Evolutionary conservation across 2,888 invertebrate genomes (phyloP), one percentile per base, ranked within the genome.

Genomic region (Hyposoter dolosus): DNA sequence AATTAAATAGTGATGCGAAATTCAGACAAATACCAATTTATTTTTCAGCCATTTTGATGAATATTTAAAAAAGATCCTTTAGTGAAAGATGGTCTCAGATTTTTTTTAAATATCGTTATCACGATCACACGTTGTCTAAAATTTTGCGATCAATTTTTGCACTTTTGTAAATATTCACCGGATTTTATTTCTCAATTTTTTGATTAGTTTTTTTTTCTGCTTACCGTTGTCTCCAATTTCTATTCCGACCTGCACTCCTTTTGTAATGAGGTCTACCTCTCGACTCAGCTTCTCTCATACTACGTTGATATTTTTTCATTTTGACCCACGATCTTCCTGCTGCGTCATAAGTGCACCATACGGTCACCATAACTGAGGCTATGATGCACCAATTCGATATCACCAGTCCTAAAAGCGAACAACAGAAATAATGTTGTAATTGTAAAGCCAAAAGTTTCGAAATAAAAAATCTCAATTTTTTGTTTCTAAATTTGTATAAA

Each of bases 301-400:
- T 97, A 86, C 97, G 95, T 94, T 98, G 97, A 94, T 97, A 98
- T 90, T 97, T 96, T 93, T 98, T 98, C 97, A 98, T 97, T 94
- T 98, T 98, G 40, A 98, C 97, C 98, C 98, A 98, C 71, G 97
- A 97, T 76, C 97, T 95, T 19, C 98, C 98, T n/a, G 98, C 98
- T 0, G 97, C 95, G 94, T 98, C 98, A 94, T 97, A 98, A 3
- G 97, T 97, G 94, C 98, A 98, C 97, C 98, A 98, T 50, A 97
- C 96, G 6, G 97, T 97, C 88, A 97, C 95, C 87, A 97, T 92
- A 77, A 97, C 96, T 83, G 96, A 96, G 82, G 97, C 95, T 86
- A 97, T 93, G 87, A 98, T 95, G 88, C 96, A 95, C 96, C 97
- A 97, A 94, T 97, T 97, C 94, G 96, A 97, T 90, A 97, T 96